Evolutionary conservation across 2,888 invertebrate species (phyloP), one percentile per base, ranked within the genome.

Genomic region (Euplexia lucipara): DNA sequence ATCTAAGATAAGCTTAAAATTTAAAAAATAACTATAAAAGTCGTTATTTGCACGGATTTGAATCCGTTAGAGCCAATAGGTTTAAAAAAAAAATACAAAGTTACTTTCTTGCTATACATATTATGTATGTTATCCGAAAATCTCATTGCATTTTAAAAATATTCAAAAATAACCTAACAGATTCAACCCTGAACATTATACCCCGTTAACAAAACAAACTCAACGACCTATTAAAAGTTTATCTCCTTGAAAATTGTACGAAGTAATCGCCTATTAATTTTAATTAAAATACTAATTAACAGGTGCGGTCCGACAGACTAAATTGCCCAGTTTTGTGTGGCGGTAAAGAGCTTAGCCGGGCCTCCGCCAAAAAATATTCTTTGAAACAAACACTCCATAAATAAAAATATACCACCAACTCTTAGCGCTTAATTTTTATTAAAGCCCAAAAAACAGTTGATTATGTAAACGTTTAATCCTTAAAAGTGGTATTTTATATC

Each of bases 221-320:
- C 70, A 70, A 70, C 68, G 71, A 71, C 79, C 83, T 78, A 83
- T 78, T 68, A 83, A 84, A 82, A 82, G 81, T 83, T 86, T 85
- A 84, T 85, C 86, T 86, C 84, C 87, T 87, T 89, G 83, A 87
- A 89, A 88, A 87, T 86, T 85, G 70, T 73, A 61, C 84, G 66
- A 77, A 89, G 88, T 92, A 92, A 92, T 92, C 87, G 89, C 86
- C 92, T 88, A 93, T 93, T 92, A 92, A 93, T 93, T 90, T 91
- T 90, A 91, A 93, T 93, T 93, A 91, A 91, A 91, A 90, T 87
- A 87, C 91, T 92, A 92, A 93, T 93, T 92, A 92, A 91, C 88
- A 86, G 80, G 85, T 82, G 79, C 84, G 86, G 82, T 85, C 86
- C 88, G 89, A 87, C 90, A 87, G 86, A 80, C 88, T 90, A 91